Conservation (phyloP, 1,140 invertebrate genomes). For the Lepidostoma basale region DNA sequence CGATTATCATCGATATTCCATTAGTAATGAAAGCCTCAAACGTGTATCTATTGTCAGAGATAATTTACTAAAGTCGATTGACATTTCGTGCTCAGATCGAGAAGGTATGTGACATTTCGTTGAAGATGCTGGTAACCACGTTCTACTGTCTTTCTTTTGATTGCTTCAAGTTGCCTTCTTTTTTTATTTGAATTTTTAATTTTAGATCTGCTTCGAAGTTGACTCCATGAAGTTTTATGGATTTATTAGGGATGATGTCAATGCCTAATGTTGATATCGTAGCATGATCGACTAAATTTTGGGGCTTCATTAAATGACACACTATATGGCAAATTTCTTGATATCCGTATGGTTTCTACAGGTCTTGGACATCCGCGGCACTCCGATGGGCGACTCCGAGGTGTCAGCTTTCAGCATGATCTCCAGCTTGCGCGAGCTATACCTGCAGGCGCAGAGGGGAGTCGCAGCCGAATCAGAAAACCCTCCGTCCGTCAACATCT, state of each 20-base stretch:
- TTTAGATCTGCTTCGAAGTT: too few relatives aligned
- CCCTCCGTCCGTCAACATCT: neutral
- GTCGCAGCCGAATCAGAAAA: neutral
- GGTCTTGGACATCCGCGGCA: constrained; percentile 70
- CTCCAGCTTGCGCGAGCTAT: constrained; percentile 65
- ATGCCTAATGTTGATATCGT: too few relatives aligned
- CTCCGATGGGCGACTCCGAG: constrained; percentile 70
- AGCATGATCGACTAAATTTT: too few relatives aligned
- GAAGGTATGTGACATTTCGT: too few relatives aligned
- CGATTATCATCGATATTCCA: neutral
- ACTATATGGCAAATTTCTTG: neutral
- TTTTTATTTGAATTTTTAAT: too few relatives aligned
- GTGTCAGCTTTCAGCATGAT: constrained; percentile 70
- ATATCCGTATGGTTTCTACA: constrained; percentile 44
- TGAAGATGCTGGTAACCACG: neutral
- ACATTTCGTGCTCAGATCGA: too few relatives aligned
- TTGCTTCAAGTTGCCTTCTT: too few relatives aligned
- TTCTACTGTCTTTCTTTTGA: too few relatives aligned
- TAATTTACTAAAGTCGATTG: too few relatives aligned
- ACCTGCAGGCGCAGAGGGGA: constrained; percentile 54
- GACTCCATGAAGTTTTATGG: neutral
- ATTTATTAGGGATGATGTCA: too few relatives aligned
- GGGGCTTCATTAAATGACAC: neutral
- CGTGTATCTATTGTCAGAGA: too few relatives aligned
- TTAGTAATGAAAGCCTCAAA: too few relatives aligned